Conservation (phyloP, 2,888 invertebrate genomes). For the Harmothoe impar region DNA sequence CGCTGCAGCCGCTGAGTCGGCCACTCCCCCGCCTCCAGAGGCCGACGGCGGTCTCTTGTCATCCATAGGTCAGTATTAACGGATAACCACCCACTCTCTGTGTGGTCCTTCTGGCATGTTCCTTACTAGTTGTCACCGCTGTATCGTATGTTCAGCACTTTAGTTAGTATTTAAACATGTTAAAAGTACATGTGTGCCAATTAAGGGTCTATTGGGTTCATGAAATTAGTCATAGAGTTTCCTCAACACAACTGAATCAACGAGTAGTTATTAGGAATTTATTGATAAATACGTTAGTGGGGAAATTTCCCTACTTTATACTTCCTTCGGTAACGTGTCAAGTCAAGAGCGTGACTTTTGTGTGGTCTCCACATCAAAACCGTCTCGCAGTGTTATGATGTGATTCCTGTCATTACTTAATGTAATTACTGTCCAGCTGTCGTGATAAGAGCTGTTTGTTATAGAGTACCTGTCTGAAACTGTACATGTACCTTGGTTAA, state of each 20-base stretch:
- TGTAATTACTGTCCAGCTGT: neutral
- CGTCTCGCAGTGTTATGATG: too few species aligned
- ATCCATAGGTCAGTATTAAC: slow-evolving; percentile 54
- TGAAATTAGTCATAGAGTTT: too few species aligned
- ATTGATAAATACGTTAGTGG: too few species aligned
- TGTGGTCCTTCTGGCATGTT: neutral
- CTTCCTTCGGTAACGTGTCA: too few species aligned
- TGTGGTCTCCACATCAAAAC: too few species aligned
- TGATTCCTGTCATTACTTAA: too few species aligned
- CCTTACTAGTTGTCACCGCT: neutral
- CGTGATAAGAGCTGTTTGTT: neutral
- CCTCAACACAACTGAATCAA: too few species aligned
- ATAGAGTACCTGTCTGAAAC: neutral
- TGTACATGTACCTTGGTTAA: neutral
- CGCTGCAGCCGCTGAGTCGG: slow-evolving; percentile 6
- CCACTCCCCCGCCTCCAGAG: neutral
- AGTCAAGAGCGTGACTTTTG: too few species aligned
- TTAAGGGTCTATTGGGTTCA: too few species aligned
- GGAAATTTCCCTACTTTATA: too few species aligned
- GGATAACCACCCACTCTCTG: neutral
- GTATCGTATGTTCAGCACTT: neutral
- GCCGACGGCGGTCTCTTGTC: slow-evolving; percentile 33
- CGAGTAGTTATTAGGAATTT: too few species aligned
- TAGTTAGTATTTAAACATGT: neutral
- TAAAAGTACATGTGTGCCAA: neutral